Evolutionary conservation across 1,140 invertebrate species (phyloP).

Genomic region (Sitobion miscanthi): DNA sequence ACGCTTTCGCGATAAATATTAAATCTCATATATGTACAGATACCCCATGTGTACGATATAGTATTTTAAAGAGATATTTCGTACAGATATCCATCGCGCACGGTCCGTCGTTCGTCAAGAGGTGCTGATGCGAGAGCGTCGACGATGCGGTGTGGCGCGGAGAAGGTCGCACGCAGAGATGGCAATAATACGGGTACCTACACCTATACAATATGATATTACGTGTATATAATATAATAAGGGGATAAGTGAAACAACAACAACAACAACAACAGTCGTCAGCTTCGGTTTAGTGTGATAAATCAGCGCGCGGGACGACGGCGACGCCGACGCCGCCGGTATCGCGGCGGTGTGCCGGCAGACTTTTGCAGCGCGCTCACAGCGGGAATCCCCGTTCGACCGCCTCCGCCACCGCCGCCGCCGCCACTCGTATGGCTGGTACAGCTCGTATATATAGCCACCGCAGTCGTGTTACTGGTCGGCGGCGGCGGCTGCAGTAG

Average conservation of each 20-base stretch:
- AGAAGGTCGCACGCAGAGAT: not conserved
- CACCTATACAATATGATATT: too few species aligned
- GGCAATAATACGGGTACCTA: not conserved
- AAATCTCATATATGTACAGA: not conserved
- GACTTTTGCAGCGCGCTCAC: constrained; percentile 37
- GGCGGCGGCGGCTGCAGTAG: not conserved
- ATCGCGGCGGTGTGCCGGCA: not conserved
- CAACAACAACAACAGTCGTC: not conserved
- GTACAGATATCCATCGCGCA: not conserved
- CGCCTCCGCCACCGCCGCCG: not conserved
- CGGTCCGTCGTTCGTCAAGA: not conserved
- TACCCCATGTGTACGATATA: too few species aligned
- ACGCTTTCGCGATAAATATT: not conserved
- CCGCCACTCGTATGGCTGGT: not conserved
- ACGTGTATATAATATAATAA: not conserved
- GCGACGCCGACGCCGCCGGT: not conserved
- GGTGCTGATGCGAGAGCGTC: not conserved
- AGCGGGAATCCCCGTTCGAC: not conserved
- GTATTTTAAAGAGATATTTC: not conserved
- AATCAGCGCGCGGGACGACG: constrained; percentile 28
- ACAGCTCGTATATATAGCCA: not conserved
- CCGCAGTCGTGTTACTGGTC: constrained; percentile 32
- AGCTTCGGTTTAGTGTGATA: constrained; percentile 16
- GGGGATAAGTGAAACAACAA: constrained; percentile 18
- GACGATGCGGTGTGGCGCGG: not conserved